Evolutionary conservation across 2,113 vertebrate genomes (phyloP).

Genomic region (Periophthalmodon schlosseri): DNA sequence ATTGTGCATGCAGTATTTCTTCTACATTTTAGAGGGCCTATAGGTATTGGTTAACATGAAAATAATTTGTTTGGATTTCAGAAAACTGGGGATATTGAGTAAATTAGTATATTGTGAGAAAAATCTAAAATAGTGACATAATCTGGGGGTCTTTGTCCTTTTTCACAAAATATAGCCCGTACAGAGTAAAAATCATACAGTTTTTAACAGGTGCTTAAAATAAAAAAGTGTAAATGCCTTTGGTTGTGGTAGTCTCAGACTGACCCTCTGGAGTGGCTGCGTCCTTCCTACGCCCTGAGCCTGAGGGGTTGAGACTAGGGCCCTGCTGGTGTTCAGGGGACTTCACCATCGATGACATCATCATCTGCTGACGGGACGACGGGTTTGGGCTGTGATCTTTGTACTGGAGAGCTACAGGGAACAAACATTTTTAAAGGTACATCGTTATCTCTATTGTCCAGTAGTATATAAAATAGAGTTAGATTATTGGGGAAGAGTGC

Average conservation of each 20-base stretch:
- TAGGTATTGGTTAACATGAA: neutral
- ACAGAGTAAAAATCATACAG: neutral
- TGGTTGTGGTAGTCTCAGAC: constrained; percentile 30
- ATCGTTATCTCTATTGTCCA: neutral
- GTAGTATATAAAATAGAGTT: too few species aligned
- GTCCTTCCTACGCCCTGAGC: constrained; percentile 93
- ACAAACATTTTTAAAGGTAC: neutral
- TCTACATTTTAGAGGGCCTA: neutral
- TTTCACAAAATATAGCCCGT: neutral
- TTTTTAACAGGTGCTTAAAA: neutral
- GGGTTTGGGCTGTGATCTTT: constrained; percentile 91
- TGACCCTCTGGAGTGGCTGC: constrained; percentile 90
- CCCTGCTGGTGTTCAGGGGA: constrained; percentile 96
- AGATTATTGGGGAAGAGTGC: too few species aligned
- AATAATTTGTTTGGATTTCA: neutral
- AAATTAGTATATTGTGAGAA: neutral
- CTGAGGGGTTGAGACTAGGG: constrained; percentile 84
- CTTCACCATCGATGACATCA: constrained; percentile 94
- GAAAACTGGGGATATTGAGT: neutral
- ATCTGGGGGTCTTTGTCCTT: neutral
- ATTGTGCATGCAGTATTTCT: neutral
- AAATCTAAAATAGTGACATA: neutral
- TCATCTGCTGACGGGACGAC: constrained; percentile 91
- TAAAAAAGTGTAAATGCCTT: neutral
- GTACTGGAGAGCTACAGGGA: constrained; percentile 85